Conservation (phyloP, 1,140 invertebrate species). For the Psilanteris sp. region DNA sequence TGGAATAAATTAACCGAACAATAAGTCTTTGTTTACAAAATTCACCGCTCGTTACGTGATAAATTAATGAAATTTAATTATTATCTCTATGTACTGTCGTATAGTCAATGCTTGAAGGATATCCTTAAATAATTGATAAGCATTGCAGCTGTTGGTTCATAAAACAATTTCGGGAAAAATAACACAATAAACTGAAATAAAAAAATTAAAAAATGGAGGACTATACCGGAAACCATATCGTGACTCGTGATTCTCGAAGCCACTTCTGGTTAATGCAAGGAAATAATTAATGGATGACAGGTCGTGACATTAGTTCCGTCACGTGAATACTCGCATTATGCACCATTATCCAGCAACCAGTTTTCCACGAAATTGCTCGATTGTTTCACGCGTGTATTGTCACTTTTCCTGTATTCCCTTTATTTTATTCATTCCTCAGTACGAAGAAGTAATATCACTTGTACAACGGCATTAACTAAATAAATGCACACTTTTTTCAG, state of each 20-base stretch:
- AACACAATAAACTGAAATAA: slow-evolving; percentile 25
- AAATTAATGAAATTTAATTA: slow-evolving; percentile 20
- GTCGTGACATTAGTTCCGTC: slow-evolving; percentile 62
- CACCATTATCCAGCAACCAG: slow-evolving; percentile 48
- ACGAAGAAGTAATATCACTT: slow-evolving; percentile 19
- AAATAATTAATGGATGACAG: slow-evolving; percentile 62
- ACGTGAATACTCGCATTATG: slow-evolving; percentile 57
- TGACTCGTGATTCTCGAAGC: slow-evolving; percentile 52
- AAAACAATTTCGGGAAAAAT: slow-evolving; percentile 36
- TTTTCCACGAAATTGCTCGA: slow-evolving; percentile 53
- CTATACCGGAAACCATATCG: slow-evolving; percentile 57
- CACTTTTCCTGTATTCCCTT: slow-evolving; percentile 39
- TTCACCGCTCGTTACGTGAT: slow-evolving; percentile 14
- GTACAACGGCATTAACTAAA: slow-evolving; percentile 6
- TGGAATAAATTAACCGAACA: slow-evolving; percentile 14
- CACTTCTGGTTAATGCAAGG: slow-evolving; percentile 51
- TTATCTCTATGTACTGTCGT: not conserved
- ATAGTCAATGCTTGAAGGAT: slow-evolving; percentile 15
- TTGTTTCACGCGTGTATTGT: slow-evolving; percentile 55
- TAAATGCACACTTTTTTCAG: not conserved
- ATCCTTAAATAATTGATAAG: slow-evolving; percentile 45
- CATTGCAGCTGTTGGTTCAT: slow-evolving; percentile 14
- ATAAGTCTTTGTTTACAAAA: slow-evolving; percentile 27
- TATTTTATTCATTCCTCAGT: slow-evolving; percentile 27
- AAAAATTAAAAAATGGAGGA: slow-evolving; percentile 4